Evolutionary conservation across 1,140 invertebrate genomes (phyloP).

Genomic region (Penaeus indicus): DNA sequence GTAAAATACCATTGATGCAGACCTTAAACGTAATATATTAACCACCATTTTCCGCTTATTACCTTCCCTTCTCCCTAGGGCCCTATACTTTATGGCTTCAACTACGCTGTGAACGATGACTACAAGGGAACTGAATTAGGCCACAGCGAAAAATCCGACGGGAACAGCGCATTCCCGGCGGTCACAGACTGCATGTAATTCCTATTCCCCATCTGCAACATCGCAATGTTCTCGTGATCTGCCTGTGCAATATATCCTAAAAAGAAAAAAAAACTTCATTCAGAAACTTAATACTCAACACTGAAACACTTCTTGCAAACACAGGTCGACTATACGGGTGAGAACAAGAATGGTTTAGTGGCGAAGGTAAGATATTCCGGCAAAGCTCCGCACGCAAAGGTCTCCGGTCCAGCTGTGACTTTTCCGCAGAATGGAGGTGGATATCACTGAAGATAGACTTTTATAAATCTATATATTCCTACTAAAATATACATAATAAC

Average conservation of each 20-base stretch:
- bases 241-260: not conserved
- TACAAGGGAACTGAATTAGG: constrained; percentile 33
- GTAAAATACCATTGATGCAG: no score
- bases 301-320: not conserved
- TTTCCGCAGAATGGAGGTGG: constrained; percentile 23
- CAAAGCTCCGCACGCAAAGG: constrained; percentile 39
- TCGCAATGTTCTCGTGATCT: no score
- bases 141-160: constrained; percentile 40
- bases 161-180: constrained; percentile 37
- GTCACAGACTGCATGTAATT: constrained; percentile 26
- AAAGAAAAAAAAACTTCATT: no score
- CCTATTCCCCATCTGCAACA: not conserved
- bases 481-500: not conserved
- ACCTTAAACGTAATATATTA: no score
- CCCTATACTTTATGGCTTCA: constrained; percentile 30
- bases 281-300: not conserved
- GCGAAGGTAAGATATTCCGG: constrained; percentile 48
- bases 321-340: constrained; percentile 44
- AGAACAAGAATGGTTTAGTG: constrained; percentile 50
- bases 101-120: constrained; percentile 44
- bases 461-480: no score
- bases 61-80: not conserved
- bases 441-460: not conserved
- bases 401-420: constrained; percentile 22
- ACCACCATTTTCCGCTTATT: not conserved